Conservation (phyloP, 1,140 invertebrate species). For the Portunus trituberculatus region DNA sequence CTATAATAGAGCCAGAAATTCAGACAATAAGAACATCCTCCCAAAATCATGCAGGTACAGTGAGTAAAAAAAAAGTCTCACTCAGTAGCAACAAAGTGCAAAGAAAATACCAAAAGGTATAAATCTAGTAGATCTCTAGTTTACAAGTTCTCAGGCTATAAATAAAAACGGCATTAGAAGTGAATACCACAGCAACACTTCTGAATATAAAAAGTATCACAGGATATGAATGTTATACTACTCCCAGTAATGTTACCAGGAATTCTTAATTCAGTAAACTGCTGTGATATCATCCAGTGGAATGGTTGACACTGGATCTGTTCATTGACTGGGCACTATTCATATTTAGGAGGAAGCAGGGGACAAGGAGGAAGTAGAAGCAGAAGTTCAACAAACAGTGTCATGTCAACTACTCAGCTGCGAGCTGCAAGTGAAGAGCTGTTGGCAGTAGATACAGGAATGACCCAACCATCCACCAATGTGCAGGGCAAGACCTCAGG, state of each 20-base stretch:
- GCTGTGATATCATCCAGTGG: background rate
- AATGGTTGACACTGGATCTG: background rate
- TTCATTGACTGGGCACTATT: background rate
- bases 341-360: background rate
- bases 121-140: background rate
- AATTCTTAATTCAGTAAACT: conserved; percentile 1
- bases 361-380: background rate
- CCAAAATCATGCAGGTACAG: background rate
- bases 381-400: background rate
- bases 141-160: background rate
- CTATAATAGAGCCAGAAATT: background rate
- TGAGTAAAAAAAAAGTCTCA: no score
- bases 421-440: conserved; percentile 55
- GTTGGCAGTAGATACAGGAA: conserved; percentile 41
- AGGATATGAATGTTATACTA: no score
- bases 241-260: background rate
- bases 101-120: no score
- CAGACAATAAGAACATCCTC: background rate
- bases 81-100: no score
- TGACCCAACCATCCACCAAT: conserved; percentile 29
- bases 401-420: conserved; percentile 38
- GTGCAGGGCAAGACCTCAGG: conserved; percentile 63
- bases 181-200: no score
- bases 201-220: no score
- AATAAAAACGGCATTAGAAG: background rate